phyloP scores from a whole-genome alignment of 2,113 vertebrate species.

The Petrocephalus microphthalmus region DNA sequence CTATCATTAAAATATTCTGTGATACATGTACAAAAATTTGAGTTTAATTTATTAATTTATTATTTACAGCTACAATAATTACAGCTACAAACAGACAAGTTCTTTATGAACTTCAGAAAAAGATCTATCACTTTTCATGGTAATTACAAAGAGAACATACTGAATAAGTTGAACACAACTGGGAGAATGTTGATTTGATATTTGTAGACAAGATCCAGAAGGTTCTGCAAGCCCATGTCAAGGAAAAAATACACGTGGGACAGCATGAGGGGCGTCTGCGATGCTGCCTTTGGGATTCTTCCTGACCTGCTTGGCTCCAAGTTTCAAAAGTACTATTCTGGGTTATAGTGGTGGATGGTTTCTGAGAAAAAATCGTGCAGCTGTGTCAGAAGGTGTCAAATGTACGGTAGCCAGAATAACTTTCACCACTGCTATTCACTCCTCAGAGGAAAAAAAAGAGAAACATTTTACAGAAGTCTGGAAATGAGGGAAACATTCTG shows the following conservation, averaged over 20 bases:
- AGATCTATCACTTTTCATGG: not conserved
- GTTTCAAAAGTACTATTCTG: not conserved
- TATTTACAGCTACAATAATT: not conserved
- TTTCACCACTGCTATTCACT: not conserved
- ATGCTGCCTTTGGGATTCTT: not conserved
- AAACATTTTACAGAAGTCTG: not conserved
- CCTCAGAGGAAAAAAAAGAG: not conserved
- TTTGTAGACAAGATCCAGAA: not conserved
- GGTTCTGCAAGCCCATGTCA: not conserved
- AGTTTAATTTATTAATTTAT: not conserved
- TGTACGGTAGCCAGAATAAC: not conserved
- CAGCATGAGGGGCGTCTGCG: not conserved
- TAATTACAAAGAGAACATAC: not conserved
- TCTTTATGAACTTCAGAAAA: not conserved
- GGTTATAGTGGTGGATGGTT: not conserved
- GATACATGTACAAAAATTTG: not conserved
- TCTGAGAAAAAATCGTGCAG: not conserved
- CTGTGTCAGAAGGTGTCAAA: not conserved
- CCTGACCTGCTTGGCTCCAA: not conserved
- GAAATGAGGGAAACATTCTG: slow-evolving; percentile 13
- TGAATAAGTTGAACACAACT: not conserved
- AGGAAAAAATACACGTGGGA: not conserved
- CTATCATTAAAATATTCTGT: not conserved
- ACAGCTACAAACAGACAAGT: not conserved
- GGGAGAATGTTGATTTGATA: not conserved